Evolutionary conservation across 1,140 invertebrate genomes (phyloP), one percentile per base, ranked within the genome.

Genomic region (Drosophila biarmipes): DNA sequence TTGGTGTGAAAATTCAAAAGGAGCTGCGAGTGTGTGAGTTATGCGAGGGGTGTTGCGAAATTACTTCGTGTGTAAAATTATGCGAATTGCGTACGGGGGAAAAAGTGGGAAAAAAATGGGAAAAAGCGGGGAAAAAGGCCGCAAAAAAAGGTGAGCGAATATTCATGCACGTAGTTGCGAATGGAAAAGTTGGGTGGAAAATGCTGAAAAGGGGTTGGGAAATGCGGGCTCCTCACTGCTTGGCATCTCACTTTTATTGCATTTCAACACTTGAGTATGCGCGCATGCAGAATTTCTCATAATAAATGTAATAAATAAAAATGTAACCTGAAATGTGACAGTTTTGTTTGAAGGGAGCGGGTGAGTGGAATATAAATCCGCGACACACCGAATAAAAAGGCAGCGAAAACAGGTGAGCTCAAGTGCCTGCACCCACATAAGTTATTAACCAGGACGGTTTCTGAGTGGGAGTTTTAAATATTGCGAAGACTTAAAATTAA

Each of bases 1-100:
- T 90, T 90, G 87, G 87, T 90, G 87, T 89, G 87, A 90, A 90
- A 90, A 90, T 90, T 87, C 89, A 84, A 90, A 90, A 90, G 80
- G 87, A 90, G 87, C 64, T 86, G 73, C 81, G 75, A 84, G 76
- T 89, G 79, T 79, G 71, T 76, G 80, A 57, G 76, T 78, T 63
- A 71, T 78, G 61, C 58, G 29, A 49, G 57, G 73, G 67, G 84
- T 89, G 84, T 89, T 84, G 84, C 85, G 40, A 89, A 87, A 87
- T 87, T 89, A 87, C 84, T 87, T 87, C 85, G 84, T 89, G 79
- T 87, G 84, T 87, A 84, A 87, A 87, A 87, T 87, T 87, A 87
- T 87, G 84, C 84, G 84, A 89, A 79, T 89, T 87, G 79, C 85
- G 85, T 79, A 87, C 63, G 31, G 42, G 43, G 55, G 55, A 71